Percentiles rank a stretch among this genome's conserved stretches.
These are phyloP conservation scores for Acipenser transmontanus DNA, from an alignment of 2,797 vertebrate species.

Conservation along the genomic window DNA sequence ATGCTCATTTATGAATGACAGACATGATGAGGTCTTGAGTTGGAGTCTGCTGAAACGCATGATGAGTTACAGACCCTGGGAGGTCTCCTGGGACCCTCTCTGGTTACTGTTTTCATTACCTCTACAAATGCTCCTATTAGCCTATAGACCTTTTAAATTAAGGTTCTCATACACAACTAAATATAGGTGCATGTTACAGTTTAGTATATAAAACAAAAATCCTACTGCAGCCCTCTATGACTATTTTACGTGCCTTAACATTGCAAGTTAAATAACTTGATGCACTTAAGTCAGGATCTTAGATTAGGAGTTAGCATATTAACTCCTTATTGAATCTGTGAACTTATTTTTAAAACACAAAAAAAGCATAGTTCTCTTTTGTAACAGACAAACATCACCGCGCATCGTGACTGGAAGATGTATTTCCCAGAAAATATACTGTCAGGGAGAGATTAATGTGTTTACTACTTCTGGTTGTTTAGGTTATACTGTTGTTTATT, in stretches of 20 bases:
- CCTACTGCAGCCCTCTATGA: background rate
- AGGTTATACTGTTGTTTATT: too few species aligned
- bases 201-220: background rate
- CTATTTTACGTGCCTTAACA: background rate
- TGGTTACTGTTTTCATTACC: conserved; percentile 56
- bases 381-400: too few species aligned
- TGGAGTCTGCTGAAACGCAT: conserved; percentile 34
- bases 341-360: too few species aligned
- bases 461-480: too few species aligned
- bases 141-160: conserved; percentile 19
- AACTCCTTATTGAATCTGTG: too few species aligned
- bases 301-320: too few species aligned
- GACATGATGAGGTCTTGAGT: conserved; percentile 45
- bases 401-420: too few species aligned
- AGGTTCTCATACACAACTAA: conserved; percentile 33
- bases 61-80: conserved; percentile 51
- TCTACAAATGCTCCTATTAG: conserved; percentile 35
- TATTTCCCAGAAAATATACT: too few species aligned
- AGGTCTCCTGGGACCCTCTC: conserved; percentile 47
- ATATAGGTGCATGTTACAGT: background rate
- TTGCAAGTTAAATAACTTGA: too few species aligned
- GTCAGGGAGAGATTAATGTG: too few species aligned
- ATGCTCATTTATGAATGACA: conserved; percentile 52
- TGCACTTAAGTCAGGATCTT: too few species aligned
- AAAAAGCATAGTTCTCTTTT: too few species aligned